Base-by-base conservation (phyloP, 2,888 invertebrate species). In the Dascillus cervinus region DNA sequence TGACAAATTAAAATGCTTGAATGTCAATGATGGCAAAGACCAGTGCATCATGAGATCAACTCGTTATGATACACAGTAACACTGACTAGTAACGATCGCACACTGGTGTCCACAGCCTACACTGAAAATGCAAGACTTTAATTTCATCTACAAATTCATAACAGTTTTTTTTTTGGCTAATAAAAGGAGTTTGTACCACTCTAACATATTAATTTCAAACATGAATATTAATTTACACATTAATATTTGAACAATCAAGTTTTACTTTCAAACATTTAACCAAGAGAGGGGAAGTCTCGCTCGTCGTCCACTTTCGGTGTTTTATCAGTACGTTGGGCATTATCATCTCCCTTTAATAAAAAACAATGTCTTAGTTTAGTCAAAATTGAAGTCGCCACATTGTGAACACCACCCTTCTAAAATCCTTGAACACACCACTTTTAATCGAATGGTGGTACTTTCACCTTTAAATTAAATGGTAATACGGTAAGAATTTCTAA, bases 281-380 rank as follows among this genome's bases (percentile, higher is more conserved):
- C 86, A 64, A 94, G 77, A 62, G 89, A 88, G 52, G 94, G 94
- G 71, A 95, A 94, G 69, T 92, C 92, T 66, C 84, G 83, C 73
- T 90, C 91, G 70, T 94, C 92, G 64, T 92, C 91, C 46, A 95
- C 90, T 67, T 91, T 90, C 11, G 92, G 90, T 49, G 82, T 80
- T 37, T 58, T 56, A 32, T 58, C 58, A 35, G 49, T 48, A 26
- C 37, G 37, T 11, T 38, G 37, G 11, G 22, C 11, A 26, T 11
- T 11, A 14, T 22, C 26, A 13, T 30, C 34, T 23, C 25, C 25
- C 13, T 12, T 22, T 11, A 17, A 9, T 11, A 22, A 22, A 22
- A 10, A 6, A 10, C 23, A 22, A n/a, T n/a, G 9, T 6, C 9
- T 11, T n/a, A n/a, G n/a, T n/a, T n/a, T n/a, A n/a, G n/a, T n/a